Percentiles rank a stretch among this genome's conserved stretches.
Evolutionary conservation across 1,140 invertebrate species (phyloP).

Genomic region (Sycophaga agraensis): DNA sequence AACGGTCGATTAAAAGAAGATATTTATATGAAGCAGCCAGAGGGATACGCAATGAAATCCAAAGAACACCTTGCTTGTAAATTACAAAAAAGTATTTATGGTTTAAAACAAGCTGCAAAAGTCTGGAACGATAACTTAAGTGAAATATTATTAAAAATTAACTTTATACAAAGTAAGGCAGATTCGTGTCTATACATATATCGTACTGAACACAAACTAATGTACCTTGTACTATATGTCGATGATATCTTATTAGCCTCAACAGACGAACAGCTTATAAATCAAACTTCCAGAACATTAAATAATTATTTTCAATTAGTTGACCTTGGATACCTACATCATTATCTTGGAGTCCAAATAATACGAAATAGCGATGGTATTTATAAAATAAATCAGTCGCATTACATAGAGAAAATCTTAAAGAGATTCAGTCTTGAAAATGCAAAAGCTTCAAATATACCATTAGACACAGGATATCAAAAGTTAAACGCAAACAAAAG

Average conservation of each 20-base stretch:
- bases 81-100: conserved; percentile 1
- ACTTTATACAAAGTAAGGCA: background rate
- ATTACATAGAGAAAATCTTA: background rate
- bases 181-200: no score
- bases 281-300: background rate
- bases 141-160: background rate
- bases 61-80: background rate
- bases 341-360: background rate
- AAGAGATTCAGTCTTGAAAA: background rate
- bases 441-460: background rate
- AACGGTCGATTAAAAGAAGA: no score
- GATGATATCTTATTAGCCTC: background rate
- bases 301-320: background rate
- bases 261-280: background rate
- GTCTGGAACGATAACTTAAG: conserved; percentile 1
- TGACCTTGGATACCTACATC: background rate
- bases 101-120: no score
- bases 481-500: background rate
- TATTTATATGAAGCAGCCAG: conserved; percentile 47
- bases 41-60: background rate
- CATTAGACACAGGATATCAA: no score
- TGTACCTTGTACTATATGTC: no score
- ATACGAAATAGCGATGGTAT: background rate
- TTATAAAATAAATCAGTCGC: no score
- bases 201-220: no score